Evolutionary conservation across 1,140 invertebrate genomes (phyloP), one percentile per base, ranked within the genome.

Genomic region (Drosophila sproati): DNA sequence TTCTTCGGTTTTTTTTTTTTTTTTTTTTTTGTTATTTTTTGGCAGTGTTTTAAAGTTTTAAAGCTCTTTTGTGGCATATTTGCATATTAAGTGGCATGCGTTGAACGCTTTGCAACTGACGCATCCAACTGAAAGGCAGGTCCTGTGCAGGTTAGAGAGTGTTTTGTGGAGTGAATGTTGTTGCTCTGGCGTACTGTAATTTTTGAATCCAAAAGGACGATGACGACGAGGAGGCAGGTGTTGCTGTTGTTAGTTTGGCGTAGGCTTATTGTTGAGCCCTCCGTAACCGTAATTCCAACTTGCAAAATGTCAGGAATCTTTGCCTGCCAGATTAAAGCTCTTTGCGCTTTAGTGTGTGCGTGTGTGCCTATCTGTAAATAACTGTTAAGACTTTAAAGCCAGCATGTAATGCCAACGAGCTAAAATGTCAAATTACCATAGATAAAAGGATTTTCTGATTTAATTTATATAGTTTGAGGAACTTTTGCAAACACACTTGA

Each of bases 21-120:
- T 20, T 47, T 10, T 5, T 4, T 12, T 47, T 12, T 31, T 62
- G 7, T 56, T 5, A 2, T 20, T 71, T 57, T 69, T 75, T 29
- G 73, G 55, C 85, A 87, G 66, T 80, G 77, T 83, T 87, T 87
- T 87, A 87, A 87, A 87, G 83, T 87, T 87, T 88, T 88, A 87
- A 87, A 87, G 83, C 83, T 87, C 80, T 87, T 80, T 88, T 88
- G 80, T 71, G 83, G 80, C 83, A 87, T 63, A 87, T 87, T 87
- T 87, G 83, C 83, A 87, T 87, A 88, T 89, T 87, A 87, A 87
- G 83, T 87, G 83, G 73, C 83, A 82, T 88, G 83, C 80, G 82
- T 83, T 80, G 72, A 68, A 47, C 76, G 56, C 39, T 66, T 67
- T 69, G 67, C 45, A 71, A 66, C 39, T 68, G 73, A 56, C 67